These are phyloP conservation scores for Pipistrellus pygmaeus DNA, from an alignment of 2,797 vertebrate genomes.

Conservation along the genomic window DNA sequence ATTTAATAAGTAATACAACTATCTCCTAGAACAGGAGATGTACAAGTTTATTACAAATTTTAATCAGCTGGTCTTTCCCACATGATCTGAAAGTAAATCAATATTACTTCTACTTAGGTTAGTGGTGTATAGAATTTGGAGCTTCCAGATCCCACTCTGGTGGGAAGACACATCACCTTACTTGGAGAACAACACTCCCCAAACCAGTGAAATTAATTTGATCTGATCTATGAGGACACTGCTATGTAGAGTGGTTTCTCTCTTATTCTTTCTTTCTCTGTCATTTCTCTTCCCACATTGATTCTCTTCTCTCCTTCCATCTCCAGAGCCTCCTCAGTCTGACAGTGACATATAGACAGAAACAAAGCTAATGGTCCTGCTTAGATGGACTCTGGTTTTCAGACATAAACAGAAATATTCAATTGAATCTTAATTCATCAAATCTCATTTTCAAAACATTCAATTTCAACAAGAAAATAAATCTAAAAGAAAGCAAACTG, in stretches of 20 bases:
- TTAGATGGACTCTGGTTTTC: slow-evolving; percentile 5
- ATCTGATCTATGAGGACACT: background rate
- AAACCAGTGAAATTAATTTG: background rate
- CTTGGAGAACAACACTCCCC: background rate
- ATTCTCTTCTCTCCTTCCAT: background rate
- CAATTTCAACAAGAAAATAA: slow-evolving; percentile 12
- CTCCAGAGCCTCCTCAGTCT: background rate
- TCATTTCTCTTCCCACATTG: background rate
- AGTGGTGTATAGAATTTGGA: background rate
- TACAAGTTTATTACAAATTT: background rate
- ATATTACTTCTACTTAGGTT: background rate
- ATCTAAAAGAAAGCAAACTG: slow-evolving; percentile 17
- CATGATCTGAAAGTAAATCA: background rate
- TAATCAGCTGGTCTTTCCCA: background rate
- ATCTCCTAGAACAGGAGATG: background rate
- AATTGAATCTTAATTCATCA: slow-evolving; percentile 11
- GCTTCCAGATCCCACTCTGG: background rate
- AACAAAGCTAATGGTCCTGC: background rate
- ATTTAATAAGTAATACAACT: background rate
- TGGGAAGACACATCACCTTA: background rate
- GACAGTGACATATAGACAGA: background rate
- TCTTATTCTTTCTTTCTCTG: background rate
- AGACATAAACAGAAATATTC: slow-evolving; percentile 28
- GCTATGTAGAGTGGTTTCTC: background rate
- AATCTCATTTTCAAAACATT: slow-evolving; percentile 52